These are phyloP conservation scores for Scomber scombrus DNA, from an alignment of 2,113 vertebrate genomes.

Conservation along the genomic window DNA sequence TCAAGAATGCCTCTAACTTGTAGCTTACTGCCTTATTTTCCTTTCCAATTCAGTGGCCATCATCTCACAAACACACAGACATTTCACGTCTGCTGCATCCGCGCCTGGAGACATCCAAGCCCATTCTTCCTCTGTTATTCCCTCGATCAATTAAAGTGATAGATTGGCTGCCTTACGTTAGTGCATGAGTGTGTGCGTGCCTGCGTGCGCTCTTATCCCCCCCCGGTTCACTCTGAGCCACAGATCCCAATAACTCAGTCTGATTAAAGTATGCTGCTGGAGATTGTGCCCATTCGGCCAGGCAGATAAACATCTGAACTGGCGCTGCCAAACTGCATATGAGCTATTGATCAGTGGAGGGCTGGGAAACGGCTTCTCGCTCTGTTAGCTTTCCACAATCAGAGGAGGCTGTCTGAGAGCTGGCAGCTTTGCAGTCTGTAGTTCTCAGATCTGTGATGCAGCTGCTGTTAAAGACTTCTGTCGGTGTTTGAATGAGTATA, in stretches of 20 bases:
- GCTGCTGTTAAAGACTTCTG: conserved; percentile 8
- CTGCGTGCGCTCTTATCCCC: conserved; percentile 2
- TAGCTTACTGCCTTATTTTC: background rate
- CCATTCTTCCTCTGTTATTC: conserved; percentile 27
- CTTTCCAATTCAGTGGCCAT: conserved; percentile 7
- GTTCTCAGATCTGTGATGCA: conserved; percentile 34
- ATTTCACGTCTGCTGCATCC: conserved; percentile 9
- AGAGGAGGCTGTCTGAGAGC: background rate
- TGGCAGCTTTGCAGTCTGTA: conserved; percentile 16
- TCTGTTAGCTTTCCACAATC: conserved; percentile 45
- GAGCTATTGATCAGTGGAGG: conserved; percentile 60
- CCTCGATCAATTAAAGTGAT: conserved; percentile 52
- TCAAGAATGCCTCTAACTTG: background rate
- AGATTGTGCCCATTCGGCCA: conserved; percentile 27
- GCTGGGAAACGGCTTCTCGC: conserved; percentile 19
- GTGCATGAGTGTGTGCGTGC: background rate
- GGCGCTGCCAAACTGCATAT: conserved; percentile 30
- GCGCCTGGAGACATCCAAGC: conserved; percentile 20
- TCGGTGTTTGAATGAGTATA: background rate
- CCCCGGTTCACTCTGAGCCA: background rate
- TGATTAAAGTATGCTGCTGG: conserved; percentile 58
- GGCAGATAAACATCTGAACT: conserved; percentile 30
- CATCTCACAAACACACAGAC: conserved; percentile 8
- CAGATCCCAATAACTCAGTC: conserved; percentile 38
- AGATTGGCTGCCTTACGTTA: conserved; percentile 5